phyloP scores from a whole-genome alignment of 2,888 invertebrate species.

The Gymnoscelis rufifasciata region DNA sequence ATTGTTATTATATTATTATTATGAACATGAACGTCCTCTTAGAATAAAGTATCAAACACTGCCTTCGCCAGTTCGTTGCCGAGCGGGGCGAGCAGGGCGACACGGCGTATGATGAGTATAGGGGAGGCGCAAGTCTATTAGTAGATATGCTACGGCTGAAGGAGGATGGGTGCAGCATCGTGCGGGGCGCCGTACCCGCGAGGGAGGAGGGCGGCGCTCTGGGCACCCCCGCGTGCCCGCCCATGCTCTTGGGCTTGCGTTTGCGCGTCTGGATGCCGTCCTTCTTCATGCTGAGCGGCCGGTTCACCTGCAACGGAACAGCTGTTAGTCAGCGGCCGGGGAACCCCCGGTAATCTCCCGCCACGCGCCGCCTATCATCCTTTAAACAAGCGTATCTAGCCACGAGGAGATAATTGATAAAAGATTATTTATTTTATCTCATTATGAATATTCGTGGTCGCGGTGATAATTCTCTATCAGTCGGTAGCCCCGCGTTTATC shows the following conservation, averaged over 20 bases:
- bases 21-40: too few species aligned
- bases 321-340: constrained; percentile 39
- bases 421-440: constrained; percentile 79
- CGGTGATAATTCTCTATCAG: constrained; percentile 76
- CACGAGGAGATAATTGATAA: constrained; percentile 76
- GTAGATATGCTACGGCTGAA: too few species aligned
- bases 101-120: too few species aligned
- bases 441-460: constrained; percentile 77
- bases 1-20: too few species aligned
- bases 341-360: constrained; percentile 64
- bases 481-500: constrained; percentile 78
- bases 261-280: constrained; percentile 99
- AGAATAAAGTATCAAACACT: too few species aligned
- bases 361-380: constrained; percentile 69
- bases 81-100: too few species aligned
- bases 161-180: too few species aligned
- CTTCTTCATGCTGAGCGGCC: constrained; percentile 98
- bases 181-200: constrained; percentile 65
- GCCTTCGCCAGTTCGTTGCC: too few species aligned
- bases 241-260: constrained; percentile 89
- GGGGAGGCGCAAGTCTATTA: too few species aligned
- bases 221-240: constrained; percentile 46
- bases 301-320: constrained; percentile 84
- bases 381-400: constrained; percentile 75
- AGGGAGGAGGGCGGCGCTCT: constrained; percentile 46